Percentiles rank a stretch among this genome's conserved stretches.
Conservation (phyloP, 2,888 invertebrate species). For the Eumacrocentrus americanus region DNA sequence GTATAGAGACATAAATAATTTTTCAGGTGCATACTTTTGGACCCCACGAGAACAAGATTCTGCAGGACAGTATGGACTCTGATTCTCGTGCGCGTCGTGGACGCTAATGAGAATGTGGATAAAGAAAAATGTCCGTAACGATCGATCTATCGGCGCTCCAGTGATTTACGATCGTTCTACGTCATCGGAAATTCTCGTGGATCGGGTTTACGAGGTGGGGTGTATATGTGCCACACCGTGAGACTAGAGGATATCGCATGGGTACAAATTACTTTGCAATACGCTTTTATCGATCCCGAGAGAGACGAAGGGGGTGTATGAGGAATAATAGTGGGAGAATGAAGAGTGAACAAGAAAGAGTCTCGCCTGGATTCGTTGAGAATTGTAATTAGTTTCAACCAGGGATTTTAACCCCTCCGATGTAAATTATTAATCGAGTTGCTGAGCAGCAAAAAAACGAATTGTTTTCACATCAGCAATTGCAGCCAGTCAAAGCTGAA, state of each 20-base stretch:
- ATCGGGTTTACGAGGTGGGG: constrained; percentile 11
- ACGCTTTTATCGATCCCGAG: constrained; percentile 14
- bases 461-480: no score
- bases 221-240: background rate
- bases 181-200: constrained; percentile 27
- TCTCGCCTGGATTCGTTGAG: background rate
- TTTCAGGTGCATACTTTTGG: background rate
- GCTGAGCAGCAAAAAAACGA: background rate
- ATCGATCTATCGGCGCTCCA: constrained; percentile 29
- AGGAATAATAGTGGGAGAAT: background rate
- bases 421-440: constrained; percentile 8
- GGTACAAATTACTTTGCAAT: constrained; percentile 21
- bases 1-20: background rate
- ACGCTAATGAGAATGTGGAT: constrained; percentile 19
- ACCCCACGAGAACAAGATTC: no score
- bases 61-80: background rate
- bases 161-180: constrained; percentile 34
- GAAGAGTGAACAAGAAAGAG: background rate
- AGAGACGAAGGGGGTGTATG: background rate
- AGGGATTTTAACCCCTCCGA: background rate
- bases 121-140: constrained; percentile 22
- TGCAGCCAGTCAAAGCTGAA: no score
- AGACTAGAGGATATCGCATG: background rate
- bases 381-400: constrained; percentile 7
- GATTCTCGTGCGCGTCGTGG: background rate